phyloP scores from a whole-genome alignment of 1,140 invertebrate genomes.

The Anoplolepis gracilipes region DNA sequence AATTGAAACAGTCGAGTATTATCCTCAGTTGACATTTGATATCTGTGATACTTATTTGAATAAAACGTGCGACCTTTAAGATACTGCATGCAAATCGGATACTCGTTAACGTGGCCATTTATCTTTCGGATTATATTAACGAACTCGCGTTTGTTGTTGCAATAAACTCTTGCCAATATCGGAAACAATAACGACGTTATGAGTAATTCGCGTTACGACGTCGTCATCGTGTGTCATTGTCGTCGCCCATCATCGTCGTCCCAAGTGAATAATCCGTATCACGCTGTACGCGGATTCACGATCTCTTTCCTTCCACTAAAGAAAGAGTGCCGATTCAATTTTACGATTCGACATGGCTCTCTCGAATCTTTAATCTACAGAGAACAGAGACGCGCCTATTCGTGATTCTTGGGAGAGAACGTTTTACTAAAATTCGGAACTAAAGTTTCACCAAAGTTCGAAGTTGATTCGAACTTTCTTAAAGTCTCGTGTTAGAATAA shows the following conservation, averaged over 20 bases:
- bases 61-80: neutral
- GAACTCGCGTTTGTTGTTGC: neutral
- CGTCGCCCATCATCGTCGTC: neutral
- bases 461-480: slow-evolving; percentile 15
- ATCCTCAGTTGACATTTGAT: neutral
- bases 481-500: slow-evolving; percentile 29
- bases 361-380: slow-evolving; percentile 24
- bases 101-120: neutral
- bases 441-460: slow-evolving; percentile 38
- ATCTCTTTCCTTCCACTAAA: neutral
- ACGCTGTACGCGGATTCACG: slow-evolving; percentile 29
- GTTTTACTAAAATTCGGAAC: slow-evolving; percentile 11
- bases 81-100: neutral
- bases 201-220: slow-evolving; percentile 60
- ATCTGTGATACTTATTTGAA: neutral
- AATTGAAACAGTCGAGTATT: neutral
- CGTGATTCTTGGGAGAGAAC: neutral
- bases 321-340: slow-evolving; percentile 5
- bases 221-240: neutral
- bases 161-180: slow-evolving; percentile 21
- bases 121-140: slow-evolving; percentile 46
- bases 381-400: neutral
- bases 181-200: slow-evolving; percentile 29
- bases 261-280: slow-evolving; percentile 42
- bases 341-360: slow-evolving; percentile 29